Base-by-base conservation (phyloP, 2,888 invertebrate genomes). In the Leptarthrus brevirostris region DNA sequence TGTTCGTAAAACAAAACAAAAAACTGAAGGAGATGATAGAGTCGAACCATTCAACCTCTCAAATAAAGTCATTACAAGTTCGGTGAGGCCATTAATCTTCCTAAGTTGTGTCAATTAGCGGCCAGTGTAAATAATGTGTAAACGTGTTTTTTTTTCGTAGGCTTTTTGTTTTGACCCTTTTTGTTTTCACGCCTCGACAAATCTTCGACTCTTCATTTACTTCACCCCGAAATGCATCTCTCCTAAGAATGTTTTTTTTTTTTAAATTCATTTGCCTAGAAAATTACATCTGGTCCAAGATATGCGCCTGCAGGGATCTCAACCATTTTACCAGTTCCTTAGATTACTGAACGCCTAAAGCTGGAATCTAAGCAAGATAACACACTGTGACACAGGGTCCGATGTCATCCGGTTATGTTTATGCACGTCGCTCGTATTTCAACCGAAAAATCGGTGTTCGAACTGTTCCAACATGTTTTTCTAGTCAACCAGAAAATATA, bases 61-160 rank as follows among this genome's bases (percentile, higher is more conserved):
- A 69, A 69, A 69, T 69, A 52, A 69, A 69, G 69, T 69, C 69
- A 69, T 69, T 69, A 69, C 69, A 52, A 69, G 30, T 69, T 34
- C 69, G 52, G 69, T 69, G 52, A 52, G 69, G 69, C 69, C 36
- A 69, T 69, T 69, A 69, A 69, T 69, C 69, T 69, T 69, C 52
- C 69, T 69, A 69, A 69, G 52, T 69, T 69, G 69, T 69, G 69
- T 69, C 69, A 69, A 69, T 69, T 69, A 69, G 69, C 52, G 69
- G 52, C 40, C 52, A 52, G 69, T 69, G 69, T 69, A 69, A 69
- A 69, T 69, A 69, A 69, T 34, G 52, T 52, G 69, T 52, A 69
- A 52, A 69, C 69, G 49, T 52, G 69, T 52, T 69, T 69, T 69
- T 52, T 30, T 8, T 8, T 30, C 4, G 30, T 8, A 14, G 16